Evolutionary conservation across 1,140 invertebrate genomes (phyloP).

Genomic region (Artemia franciscana): DNA sequence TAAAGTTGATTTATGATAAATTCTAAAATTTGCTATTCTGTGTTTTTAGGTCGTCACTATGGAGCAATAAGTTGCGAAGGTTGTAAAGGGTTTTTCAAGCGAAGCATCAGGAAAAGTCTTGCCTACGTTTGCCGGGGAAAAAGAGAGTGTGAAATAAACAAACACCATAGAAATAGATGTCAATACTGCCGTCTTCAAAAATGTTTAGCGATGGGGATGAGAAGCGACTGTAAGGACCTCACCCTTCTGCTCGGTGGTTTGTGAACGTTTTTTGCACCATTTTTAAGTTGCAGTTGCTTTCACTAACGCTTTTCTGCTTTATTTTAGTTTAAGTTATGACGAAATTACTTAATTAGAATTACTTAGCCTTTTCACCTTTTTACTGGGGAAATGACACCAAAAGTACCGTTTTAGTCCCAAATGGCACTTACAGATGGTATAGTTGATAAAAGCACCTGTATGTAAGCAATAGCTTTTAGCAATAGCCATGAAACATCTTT

Average conservation of each 20-base stretch:
- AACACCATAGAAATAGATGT: conserved; percentile 86
- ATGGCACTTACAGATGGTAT: no score
- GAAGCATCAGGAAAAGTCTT: conserved; percentile 76
- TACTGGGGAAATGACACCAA: no score
- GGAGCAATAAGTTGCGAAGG: conserved; percentile 82
- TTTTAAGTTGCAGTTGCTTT: background rate
- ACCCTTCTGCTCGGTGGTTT: conserved; percentile 4
- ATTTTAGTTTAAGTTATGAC: no score
- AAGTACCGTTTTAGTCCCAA: no score
- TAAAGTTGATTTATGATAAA: no score
- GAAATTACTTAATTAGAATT: no score
- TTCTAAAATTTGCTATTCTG: no score
- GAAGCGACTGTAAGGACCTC: conserved; percentile 78
- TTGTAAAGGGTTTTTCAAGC: conserved; percentile 77
- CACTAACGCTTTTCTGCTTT: background rate
- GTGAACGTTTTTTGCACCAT: background rate
- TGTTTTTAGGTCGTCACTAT: conserved; percentile 59
- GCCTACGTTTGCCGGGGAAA: conserved; percentile 83
- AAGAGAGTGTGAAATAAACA: conserved; percentile 89
- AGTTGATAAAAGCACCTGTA: no score
- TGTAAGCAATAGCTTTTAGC: no score
- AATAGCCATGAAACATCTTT: no score
- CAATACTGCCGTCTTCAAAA: conserved; percentile 94
- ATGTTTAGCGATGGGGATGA: conserved; percentile 86
- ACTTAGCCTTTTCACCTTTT: no score